Evolutionary conservation across 2,113 vertebrate species (phyloP).

Genomic region (Clinocottus analis): DNA sequence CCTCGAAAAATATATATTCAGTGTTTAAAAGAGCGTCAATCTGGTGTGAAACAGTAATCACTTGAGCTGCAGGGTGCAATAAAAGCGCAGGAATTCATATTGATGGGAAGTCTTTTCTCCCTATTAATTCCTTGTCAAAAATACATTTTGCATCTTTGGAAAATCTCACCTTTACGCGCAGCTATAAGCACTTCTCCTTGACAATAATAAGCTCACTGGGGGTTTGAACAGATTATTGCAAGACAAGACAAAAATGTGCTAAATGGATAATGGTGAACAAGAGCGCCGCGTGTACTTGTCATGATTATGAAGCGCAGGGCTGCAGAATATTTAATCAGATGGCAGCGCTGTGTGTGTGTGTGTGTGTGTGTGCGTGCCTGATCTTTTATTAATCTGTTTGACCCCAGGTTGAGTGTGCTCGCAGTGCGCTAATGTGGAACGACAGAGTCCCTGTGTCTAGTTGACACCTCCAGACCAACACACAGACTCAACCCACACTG

Average conservation of each 20-base stretch:
- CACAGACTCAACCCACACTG: constrained; percentile 56
- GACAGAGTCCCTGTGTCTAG: constrained; percentile 90
- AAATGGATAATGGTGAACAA: constrained; percentile 78
- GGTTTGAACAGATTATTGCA: constrained; percentile 76
- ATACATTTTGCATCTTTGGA: constrained; percentile 46
- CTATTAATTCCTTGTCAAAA: constrained; percentile 53
- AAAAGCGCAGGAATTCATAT: constrained; percentile 17
- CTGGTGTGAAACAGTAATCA: background rate
- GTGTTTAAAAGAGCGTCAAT: background rate
- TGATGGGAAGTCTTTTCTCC: constrained; percentile 23
- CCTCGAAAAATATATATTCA: background rate
- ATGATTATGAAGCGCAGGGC: constrained; percentile 73
- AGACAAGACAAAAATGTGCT: constrained; percentile 78
- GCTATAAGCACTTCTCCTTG: constrained; percentile 78
- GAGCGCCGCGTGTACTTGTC: constrained; percentile 63
- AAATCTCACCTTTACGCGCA: constrained; percentile 57
- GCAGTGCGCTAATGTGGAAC: constrained; percentile 89
- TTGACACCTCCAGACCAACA: constrained; percentile 82
- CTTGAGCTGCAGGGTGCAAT: constrained; percentile 8
- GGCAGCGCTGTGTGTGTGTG: constrained; percentile 74
- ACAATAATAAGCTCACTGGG: constrained; percentile 79
- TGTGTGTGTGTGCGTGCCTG: constrained; percentile 79
- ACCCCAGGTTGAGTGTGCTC: constrained; percentile 90
- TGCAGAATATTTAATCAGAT: constrained; percentile 89
- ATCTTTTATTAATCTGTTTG: constrained; percentile 97